Percentiles rank a stretch among this genome's conserved stretches.
These are phyloP conservation scores for Elephas maximus DNA, from an alignment of 2,113 vertebrate genomes.

Conservation along the genomic window DNA sequence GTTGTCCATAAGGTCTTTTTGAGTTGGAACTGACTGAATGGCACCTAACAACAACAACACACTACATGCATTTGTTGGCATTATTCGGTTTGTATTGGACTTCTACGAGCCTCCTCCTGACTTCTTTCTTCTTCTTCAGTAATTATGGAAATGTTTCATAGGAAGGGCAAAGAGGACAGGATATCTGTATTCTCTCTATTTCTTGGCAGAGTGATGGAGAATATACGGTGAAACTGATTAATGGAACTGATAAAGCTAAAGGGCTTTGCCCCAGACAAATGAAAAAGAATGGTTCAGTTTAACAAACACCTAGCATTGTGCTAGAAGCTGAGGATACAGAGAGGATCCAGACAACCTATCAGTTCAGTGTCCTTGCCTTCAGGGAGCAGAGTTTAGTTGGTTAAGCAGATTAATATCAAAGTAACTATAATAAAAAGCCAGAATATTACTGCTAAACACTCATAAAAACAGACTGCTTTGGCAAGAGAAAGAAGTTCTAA, in stretches of 20 bases:
- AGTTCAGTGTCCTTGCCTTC: not conserved
- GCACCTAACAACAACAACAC: too few species aligned
- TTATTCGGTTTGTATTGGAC: not conserved
- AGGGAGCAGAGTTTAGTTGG: not conserved
- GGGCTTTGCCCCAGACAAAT: not conserved
- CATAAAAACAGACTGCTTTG: not conserved
- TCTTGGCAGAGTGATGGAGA: not conserved
- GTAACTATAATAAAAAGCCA: not conserved
- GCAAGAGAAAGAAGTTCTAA: slow-evolving; percentile 1
- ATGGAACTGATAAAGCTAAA: not conserved
- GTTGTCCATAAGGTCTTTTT: too few species aligned
- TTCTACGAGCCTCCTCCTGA: not conserved
- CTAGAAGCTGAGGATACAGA: not conserved
- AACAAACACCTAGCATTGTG: not conserved
- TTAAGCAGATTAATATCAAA: not conserved
- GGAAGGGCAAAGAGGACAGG: not conserved
- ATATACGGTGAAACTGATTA: not conserved
- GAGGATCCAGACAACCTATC: not conserved
- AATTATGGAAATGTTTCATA: slow-evolving; percentile 5
- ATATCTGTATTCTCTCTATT: not conserved
- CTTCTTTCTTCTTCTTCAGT: slow-evolving; percentile 7
- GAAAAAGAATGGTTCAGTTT: not conserved
- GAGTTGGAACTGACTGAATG: too few species aligned
- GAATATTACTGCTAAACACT: not conserved
- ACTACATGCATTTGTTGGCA: not conserved